Evolutionary conservation across 2,888 invertebrate species (phyloP).

Genomic region (Acleris sparsana): DNA sequence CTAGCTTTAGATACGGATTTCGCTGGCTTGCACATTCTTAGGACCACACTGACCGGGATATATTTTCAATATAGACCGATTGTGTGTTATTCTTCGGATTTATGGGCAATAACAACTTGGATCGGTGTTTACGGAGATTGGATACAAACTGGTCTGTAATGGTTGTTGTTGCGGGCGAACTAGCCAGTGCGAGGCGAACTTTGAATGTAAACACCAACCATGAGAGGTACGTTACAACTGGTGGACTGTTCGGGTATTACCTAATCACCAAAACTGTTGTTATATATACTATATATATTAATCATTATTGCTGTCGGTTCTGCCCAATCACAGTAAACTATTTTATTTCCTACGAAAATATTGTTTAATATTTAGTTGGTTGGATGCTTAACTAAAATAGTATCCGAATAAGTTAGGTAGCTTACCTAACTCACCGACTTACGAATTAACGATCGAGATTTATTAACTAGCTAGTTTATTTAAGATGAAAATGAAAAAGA

Average conservation of each 20-base stretch:
- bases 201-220: conserved; percentile 28
- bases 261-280: too few species aligned
- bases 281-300: conserved; percentile 39
- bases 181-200: conserved; percentile 36
- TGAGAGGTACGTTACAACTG: conserved; percentile 27
- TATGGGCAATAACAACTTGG: conserved; percentile 52
- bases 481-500: too few species aligned
- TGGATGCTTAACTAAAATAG: too few species aligned
- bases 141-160: conserved; percentile 51
- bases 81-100: conserved; percentile 53
- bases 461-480: too few species aligned
- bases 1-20: conserved; percentile 64
- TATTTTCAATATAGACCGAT: conserved; percentile 52
- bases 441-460: too few species aligned
- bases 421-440: too few species aligned
- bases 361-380: too few species aligned
- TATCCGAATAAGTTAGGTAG: too few species aligned
- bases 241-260: conserved; percentile 20
- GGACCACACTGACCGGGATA: conserved; percentile 54
- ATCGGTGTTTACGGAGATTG: conserved; percentile 54
- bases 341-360: conserved; percentile 41
- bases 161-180: conserved; percentile 51
- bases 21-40: conserved; percentile 67
- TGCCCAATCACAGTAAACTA: conserved; percentile 5
- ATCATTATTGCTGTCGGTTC: conserved; percentile 57